phyloP scores from a whole-genome alignment of 2,113 vertebrate species.

The Pluvialis apricaria region DNA sequence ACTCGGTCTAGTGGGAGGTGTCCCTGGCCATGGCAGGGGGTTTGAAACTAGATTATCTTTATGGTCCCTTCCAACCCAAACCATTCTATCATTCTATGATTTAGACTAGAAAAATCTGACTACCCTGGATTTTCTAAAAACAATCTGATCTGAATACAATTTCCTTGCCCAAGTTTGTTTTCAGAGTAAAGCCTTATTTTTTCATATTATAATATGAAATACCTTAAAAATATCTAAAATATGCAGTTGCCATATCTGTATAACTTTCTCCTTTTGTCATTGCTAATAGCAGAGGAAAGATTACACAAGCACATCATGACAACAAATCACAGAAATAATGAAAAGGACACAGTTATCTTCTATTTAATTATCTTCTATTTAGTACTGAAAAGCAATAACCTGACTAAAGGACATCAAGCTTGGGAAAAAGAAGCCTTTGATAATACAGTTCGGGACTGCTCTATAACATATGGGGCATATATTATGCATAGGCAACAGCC shows the following conservation, averaged over 20 bases:
- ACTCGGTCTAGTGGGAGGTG: background rate
- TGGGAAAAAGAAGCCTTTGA: background rate
- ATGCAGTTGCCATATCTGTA: background rate
- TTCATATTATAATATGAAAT: background rate
- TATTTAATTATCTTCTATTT: background rate
- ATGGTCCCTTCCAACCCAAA: background rate
- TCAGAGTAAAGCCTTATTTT: background rate
- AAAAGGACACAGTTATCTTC: background rate
- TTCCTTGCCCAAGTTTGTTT: background rate
- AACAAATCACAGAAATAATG: background rate
- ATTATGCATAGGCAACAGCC: background rate
- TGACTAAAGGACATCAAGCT: background rate
- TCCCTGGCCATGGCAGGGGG: background rate
- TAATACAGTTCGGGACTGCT: background rate
- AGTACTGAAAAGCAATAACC: background rate
- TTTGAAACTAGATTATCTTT: background rate
- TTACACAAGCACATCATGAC: background rate
- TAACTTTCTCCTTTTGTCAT: background rate
- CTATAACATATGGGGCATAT: background rate
- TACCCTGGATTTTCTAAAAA: background rate
- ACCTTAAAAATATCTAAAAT: background rate
- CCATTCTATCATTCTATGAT: background rate
- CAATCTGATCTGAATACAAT: background rate
- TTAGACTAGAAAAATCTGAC: background rate
- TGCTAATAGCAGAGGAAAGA: background rate